Conservation (phyloP, 2,797 vertebrate species). For the Pteropus rufus region DNA sequence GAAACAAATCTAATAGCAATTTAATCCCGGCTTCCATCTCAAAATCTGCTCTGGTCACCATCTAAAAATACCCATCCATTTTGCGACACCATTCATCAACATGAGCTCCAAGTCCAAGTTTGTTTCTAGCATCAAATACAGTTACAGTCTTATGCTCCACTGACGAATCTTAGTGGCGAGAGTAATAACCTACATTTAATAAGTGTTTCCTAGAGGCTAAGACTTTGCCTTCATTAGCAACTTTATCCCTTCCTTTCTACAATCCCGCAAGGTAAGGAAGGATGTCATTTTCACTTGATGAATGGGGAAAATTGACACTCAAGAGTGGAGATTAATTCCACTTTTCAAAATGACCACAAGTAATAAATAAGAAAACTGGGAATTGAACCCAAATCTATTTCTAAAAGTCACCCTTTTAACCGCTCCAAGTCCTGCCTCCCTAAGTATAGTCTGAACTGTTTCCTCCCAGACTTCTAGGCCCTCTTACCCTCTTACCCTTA, state of each 20-base stretch:
- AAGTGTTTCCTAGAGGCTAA: background rate
- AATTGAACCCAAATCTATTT: background rate
- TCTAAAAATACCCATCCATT: background rate
- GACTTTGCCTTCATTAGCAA: background rate
- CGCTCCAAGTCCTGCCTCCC: background rate
- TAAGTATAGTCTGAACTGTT: background rate
- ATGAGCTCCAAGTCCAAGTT: background rate
- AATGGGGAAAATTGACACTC: background rate
- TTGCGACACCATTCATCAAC: background rate
- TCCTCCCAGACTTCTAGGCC: background rate
- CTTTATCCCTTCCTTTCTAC: background rate
- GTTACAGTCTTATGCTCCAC: background rate
- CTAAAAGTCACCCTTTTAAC: background rate
- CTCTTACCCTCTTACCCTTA: background rate
- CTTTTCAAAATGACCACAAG: background rate
- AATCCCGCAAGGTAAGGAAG: background rate
- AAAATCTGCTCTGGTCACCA: background rate
- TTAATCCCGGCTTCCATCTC: background rate
- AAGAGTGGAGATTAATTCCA: background rate
- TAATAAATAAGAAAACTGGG: background rate
- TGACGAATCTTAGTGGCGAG: background rate
- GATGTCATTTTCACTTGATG: background rate
- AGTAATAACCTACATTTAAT: background rate
- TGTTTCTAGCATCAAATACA: background rate
- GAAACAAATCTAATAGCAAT: background rate